Conservation (phyloP, 2,888 invertebrate genomes). For the Agonum fuliginosum region DNA sequence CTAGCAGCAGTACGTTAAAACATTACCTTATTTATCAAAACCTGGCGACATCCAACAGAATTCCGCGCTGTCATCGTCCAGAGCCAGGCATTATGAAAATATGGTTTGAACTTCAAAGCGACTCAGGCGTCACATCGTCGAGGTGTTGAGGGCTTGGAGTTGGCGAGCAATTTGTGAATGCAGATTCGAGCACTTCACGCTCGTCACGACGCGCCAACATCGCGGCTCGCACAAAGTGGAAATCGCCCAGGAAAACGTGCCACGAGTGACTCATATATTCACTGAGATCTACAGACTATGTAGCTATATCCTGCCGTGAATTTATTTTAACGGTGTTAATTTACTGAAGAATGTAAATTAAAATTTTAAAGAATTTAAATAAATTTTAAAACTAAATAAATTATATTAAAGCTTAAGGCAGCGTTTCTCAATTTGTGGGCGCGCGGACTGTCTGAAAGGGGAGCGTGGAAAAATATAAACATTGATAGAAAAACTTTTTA, state of each 20-base stretch:
- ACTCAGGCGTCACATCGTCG: too few relatives aligned
- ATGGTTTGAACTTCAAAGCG: slow-evolving; percentile 71
- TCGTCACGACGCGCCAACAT: slow-evolving; percentile 58
- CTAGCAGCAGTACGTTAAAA: slow-evolving; percentile 1
- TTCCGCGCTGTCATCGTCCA: slow-evolving; percentile 61
- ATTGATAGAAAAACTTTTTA: too few relatives aligned
- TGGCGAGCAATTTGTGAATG: slow-evolving; percentile 70
- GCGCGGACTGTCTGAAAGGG: too few relatives aligned
- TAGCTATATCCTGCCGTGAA: background rate
- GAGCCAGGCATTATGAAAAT: slow-evolving; percentile 69
- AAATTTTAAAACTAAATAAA: too few relatives aligned
- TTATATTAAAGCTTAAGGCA: too few relatives aligned
- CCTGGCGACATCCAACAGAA: slow-evolving; percentile 18
- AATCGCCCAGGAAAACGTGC: slow-evolving; percentile 63
- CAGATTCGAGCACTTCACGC: slow-evolving; percentile 67
- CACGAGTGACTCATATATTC: slow-evolving; percentile 61
- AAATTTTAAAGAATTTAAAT: too few relatives aligned
- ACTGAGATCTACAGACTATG: background rate
- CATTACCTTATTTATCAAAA: slow-evolving; percentile 1
- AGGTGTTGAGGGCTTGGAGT: slow-evolving; percentile 45
- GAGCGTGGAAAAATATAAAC: too few relatives aligned
- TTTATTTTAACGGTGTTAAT: too few relatives aligned
- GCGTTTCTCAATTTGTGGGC: too few relatives aligned
- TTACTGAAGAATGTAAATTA: too few relatives aligned
- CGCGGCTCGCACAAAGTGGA: slow-evolving; percentile 67